Evolutionary conservation across 2,113 vertebrate species (phyloP), one percentile per base, ranked within the genome.

Genomic region (Platanista minor): DNA sequence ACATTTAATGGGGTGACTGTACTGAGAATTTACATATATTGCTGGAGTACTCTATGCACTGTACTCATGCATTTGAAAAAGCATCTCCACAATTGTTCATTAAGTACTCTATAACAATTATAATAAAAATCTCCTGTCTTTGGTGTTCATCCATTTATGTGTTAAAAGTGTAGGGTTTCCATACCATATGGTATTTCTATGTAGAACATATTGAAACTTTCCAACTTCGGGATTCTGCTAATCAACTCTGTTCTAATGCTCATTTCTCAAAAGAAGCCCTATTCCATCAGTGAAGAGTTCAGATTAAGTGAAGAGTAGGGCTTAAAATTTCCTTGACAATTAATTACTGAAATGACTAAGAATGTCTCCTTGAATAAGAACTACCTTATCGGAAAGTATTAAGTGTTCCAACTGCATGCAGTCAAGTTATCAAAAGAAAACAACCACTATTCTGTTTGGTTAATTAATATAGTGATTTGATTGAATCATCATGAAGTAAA

Each of bases 341-440:
- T 29, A 94, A 66, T 57, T 84, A 54, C 43, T 90, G 62, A 93
- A 96, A 97, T 94, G 88, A 91, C 46, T 41, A 59, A 29, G 31
- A 89, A 64, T 36, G 15, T 33, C 91, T 96, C 36, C 54, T 87
- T 62, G 14, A 61, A 78, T 2, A 20, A 78, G 54, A 94, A 83
- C 31, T 46, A 67, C 6, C 78, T 97, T 88, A 77, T 88, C 64
- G 69, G 54, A 95, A 88, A 93, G 36, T 13, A n/a, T 80, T 72
- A 87, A 36, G 41, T 71, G 61, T 88, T 46, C 29, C 31, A 49
- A 87, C 21, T 41, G 77, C 31, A 6, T 21, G 39, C 20, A 14
- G 81, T 31, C 89, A 93, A 41, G 41, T 59, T 80, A 72, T 62
- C 54, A 69, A 86, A 62, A 62, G 39, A 81, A 95, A 95, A 90